A percentile compares a stretch with the other conserved stretches of the same genome.
Evolutionary conservation across 2,113 vertebrate species (phyloP).

Genomic region (Lamprologus sp.): DNA sequence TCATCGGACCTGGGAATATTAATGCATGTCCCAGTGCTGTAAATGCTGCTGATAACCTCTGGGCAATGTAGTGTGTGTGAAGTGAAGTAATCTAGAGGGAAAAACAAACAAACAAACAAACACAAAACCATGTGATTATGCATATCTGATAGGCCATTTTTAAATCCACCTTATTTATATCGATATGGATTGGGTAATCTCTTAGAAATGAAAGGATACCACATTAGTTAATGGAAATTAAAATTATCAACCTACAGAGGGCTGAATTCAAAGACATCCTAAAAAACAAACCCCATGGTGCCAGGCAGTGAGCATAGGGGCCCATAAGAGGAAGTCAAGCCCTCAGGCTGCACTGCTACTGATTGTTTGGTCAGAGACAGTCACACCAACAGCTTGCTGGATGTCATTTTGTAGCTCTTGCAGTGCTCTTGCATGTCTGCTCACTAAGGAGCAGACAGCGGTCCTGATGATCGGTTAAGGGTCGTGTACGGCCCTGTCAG

Average conservation of each 20-base stretch:
- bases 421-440: not conserved
- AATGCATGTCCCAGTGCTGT: not conserved
- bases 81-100: not conserved
- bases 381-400: rapidly evolving
- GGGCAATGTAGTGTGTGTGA: not conserved
- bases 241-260: not conserved
- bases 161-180: not conserved
- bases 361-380: not conserved
- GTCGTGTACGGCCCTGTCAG: not conserved
- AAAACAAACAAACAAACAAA: not conserved
- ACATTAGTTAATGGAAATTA: not conserved
- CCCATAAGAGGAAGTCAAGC: not conserved
- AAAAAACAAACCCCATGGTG: not conserved
- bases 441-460: not conserved
- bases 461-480: not conserved
- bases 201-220: not conserved
- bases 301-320: not conserved
- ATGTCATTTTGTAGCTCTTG: not conserved
- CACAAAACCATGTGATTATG: not conserved
- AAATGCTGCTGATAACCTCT: not conserved
- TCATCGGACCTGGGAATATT: not conserved
- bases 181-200: not conserved
- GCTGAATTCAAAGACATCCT: not conserved
- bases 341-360: not conserved
- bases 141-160: not conserved